A percentile compares a stretch with the other conserved stretches of the same genome.
Evolutionary conservation across 92 coral and sea anemone species (phyloP).

Genomic region (Galaxea fascicularis): DNA sequence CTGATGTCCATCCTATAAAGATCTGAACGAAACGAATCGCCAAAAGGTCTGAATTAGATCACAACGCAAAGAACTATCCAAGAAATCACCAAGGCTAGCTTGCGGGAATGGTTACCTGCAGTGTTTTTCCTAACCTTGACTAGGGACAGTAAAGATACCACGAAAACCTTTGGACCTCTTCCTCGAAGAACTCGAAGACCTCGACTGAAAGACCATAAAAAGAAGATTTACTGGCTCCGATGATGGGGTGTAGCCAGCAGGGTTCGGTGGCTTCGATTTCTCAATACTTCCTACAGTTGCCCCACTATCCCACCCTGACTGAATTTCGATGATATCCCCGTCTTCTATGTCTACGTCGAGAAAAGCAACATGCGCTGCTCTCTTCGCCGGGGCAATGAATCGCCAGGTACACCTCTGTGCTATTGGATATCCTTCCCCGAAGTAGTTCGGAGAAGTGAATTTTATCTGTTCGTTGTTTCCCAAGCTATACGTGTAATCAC

Average conservation of each 20-base stretch:
- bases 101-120: background rate
- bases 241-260: background rate
- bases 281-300: background rate
- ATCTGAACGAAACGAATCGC: too few species aligned
- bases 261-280: background rate
- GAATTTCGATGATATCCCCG: background rate
- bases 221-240: background rate
- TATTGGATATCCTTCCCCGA: slow-evolving; percentile 15
- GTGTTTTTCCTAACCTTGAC: slow-evolving; percentile 12
- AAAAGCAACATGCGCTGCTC: background rate
- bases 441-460: slow-evolving; percentile 36
- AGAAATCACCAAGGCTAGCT: too few species aligned
- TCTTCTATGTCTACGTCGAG: background rate
- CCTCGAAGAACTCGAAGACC: background rate
- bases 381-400: slow-evolving; percentile 10
- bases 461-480: background rate
- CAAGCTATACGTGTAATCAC: slow-evolving; percentile 40
- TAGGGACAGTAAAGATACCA: slow-evolving; percentile 4
- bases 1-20: too few species aligned
- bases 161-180: slow-evolving; percentile 27
- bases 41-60: too few species aligned
- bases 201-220: slow-evolving; percentile 4
- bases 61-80: too few species aligned
- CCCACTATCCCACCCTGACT: background rate
- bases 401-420: slow-evolving; percentile 44